phyloP scores from a whole-genome alignment of 2,888 invertebrate genomes.

The Drosophila picticornis region DNA sequence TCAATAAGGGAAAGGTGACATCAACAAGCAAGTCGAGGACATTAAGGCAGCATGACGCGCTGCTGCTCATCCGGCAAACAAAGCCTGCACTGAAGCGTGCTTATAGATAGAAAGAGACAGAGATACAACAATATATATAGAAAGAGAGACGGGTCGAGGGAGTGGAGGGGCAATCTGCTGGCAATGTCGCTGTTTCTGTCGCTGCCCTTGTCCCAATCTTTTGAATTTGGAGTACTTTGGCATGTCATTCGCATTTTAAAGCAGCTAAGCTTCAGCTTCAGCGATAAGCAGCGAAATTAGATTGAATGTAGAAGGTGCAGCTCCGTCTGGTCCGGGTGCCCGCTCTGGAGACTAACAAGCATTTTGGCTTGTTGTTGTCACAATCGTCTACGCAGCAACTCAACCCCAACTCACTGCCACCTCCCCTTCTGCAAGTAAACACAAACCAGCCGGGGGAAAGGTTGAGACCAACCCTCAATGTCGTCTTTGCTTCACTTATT shows the following conservation, averaged over 20 bases:
- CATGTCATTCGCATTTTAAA: constrained; percentile 83
- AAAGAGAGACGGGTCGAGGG: not conserved
- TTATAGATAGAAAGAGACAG: constrained; percentile 11
- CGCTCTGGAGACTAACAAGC: constrained; percentile 59
- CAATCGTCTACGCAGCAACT: constrained; percentile 52
- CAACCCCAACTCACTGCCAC: not conserved
- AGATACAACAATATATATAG: not conserved
- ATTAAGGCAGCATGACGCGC: constrained; percentile 58
- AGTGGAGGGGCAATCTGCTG: constrained; percentile 19
- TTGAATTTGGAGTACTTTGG: constrained; percentile 78
- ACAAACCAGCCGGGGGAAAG: constrained; percentile 3
- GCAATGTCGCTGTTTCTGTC: constrained; percentile 42
- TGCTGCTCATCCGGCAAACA: constrained; percentile 70
- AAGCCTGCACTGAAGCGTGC: constrained; percentile 71
- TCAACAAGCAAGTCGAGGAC: constrained; percentile 53
- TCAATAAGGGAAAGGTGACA: constrained; percentile 54
- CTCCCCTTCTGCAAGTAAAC: not conserved
- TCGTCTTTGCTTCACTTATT: constrained; percentile 84
- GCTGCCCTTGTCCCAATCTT: constrained; percentile 66
- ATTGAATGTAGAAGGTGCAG: constrained; percentile 74
- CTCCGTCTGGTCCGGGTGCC: constrained; percentile 35
- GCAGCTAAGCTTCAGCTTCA: constrained; percentile 78
- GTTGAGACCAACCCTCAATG: constrained; percentile 60
- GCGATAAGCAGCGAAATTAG: constrained; percentile 81
- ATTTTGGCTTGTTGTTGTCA: constrained; percentile 68